Base-by-base conservation (phyloP, 2,797 vertebrate species). In the Ctenochaetus hawaiiensis region DNA sequence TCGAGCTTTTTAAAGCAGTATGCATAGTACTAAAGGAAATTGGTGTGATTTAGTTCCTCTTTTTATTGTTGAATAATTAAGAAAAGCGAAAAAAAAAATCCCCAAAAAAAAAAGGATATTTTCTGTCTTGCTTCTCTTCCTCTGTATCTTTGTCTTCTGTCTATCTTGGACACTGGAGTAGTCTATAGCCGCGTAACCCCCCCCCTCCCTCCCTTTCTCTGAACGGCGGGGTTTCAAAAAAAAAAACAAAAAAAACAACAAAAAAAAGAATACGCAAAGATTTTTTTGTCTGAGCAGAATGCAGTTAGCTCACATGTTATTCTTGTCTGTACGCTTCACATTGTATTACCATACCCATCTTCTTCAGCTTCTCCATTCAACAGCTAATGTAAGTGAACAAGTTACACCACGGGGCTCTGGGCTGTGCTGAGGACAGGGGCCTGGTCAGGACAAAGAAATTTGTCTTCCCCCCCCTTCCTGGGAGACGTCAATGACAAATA, bases 281-380 rank as follows among this genome's bases (percentile, higher is more conserved):
- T 34, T 34, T 81, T 90, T 68, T 94, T 96, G 95, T 96, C 95
- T 95, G 95, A 96, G 96, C 95, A 95, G 95, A 96, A 96, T 95
- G 96, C 96, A 96, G 95, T 96, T 95, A 96, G 95, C 95, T 95
- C 94, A 93, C 93, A 45, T 64, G 94, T 95, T 94, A 94, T 93
- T 92, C 94, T 94, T 94, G 95, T 96, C 95, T 94, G 94, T 96
- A 95, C 82, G 93, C 95, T 96, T 96, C 95, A 95, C 94, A 92
- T 94, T 93, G 93, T 95, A 94, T 94, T 93, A 93, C 94, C 94
- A 95, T 94, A 93, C 96, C 95, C 94, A 96, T 95, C 95, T 90
- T 96, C 95, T 96, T 95, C 95, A 94, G 96, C 96, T 97, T 96
- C 95, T 97, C 96, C 95, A 96, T 96, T 96, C 94, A 96, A 95